Percentiles rank a stretch among this genome's conserved stretches.
These are phyloP conservation scores for Neodon shergylaensis DNA, from an alignment of 2,113 vertebrate species.

Conservation along the genomic window DNA sequence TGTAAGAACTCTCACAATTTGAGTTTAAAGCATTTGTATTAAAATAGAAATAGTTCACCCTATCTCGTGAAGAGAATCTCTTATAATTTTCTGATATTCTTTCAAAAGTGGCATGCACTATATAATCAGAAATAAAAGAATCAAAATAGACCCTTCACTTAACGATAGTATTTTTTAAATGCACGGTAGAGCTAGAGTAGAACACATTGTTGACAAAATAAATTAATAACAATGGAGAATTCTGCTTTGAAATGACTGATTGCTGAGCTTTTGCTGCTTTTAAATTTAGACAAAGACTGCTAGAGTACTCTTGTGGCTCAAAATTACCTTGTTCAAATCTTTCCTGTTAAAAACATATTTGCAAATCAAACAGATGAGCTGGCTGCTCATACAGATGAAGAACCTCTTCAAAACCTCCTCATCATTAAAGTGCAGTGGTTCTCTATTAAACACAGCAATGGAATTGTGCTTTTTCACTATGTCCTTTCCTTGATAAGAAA, in stretches of 20 bases:
- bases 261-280: slow-evolving; percentile 40
- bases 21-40: slow-evolving; percentile 24
- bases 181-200: neutral
- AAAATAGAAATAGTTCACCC: slow-evolving; percentile 55
- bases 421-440: slow-evolving; percentile 19
- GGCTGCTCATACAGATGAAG: slow-evolving; percentile 19
- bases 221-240: neutral
- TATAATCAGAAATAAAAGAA: slow-evolving; percentile 44
- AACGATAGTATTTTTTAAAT: slow-evolving; percentile 46
- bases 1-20: slow-evolving; percentile 18
- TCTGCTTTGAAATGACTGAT: slow-evolving; percentile 36
- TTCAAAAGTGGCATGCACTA: neutral
- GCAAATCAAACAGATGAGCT: slow-evolving; percentile 57
- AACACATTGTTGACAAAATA: slow-evolving; percentile 36
- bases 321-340: slow-evolving; percentile 42
- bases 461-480: neutral
- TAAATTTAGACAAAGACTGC: slow-evolving; percentile 65
- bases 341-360: slow-evolving; percentile 61
- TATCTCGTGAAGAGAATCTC: neutral
- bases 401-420: slow-evolving; percentile 31
- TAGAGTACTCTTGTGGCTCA: slow-evolving; percentile 47
- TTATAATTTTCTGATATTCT: slow-evolving; percentile 51
- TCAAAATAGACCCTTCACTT: slow-evolving; percentile 41
- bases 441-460: slow-evolving; percentile 22
- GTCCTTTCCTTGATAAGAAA: slow-evolving; percentile 38